Percentiles rank a stretch among this genome's conserved stretches.
Conservation (phyloP, 2,797 vertebrate genomes). For the Alcedo atthis region DNA sequence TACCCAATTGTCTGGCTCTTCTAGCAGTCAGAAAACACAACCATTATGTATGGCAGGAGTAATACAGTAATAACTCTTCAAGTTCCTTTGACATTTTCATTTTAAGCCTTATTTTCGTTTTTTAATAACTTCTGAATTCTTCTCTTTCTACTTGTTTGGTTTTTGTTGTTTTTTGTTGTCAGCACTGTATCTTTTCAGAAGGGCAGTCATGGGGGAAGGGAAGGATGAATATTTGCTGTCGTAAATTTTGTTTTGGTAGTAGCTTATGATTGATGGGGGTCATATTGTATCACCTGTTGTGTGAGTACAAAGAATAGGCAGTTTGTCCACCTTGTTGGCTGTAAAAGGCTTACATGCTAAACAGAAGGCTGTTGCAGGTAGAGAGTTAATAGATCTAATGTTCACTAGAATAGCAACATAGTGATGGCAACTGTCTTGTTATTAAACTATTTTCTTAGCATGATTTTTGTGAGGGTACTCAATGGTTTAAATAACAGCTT, state of each 20-base stretch:
- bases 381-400: not conserved
- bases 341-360: not conserved
- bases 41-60: not conserved
- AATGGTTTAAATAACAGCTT: not conserved
- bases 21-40: not conserved
- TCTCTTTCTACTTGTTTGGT: not conserved
- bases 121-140: not conserved
- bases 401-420: not conserved
- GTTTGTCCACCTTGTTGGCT: not conserved
- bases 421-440: not conserved
- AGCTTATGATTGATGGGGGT: not conserved
- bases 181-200: not conserved
- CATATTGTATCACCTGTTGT: not conserved
- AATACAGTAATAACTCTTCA: not conserved
- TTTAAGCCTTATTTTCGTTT: not conserved
- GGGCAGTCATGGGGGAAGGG: not conserved
- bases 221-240: not conserved
- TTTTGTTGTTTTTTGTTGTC: not conserved
- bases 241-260: not conserved
- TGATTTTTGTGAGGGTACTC: not conserved
- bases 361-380: not conserved
- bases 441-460: not conserved
- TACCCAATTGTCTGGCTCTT: not conserved
- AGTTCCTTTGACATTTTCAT: not conserved
- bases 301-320: not conserved